Evolutionary conservation across 2,888 invertebrate genomes (phyloP), one percentile per base, ranked within the genome.

Genomic region (Globia sparganii): DNA sequence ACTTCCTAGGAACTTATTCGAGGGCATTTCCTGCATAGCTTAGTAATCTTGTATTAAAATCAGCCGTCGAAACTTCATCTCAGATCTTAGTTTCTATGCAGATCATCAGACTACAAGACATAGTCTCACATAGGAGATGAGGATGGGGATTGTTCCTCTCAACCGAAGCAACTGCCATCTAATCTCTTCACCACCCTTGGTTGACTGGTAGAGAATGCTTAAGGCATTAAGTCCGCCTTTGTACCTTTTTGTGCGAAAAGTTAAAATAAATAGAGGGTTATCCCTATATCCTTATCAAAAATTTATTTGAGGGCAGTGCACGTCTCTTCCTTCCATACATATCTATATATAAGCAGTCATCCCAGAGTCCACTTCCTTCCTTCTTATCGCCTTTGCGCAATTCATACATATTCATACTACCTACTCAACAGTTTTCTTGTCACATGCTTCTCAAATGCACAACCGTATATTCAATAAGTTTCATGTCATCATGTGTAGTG

Each of bases 1-100:
- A 67, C 62, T 80, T 83, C 72, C 79, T 79, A 56, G 13, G 49
- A 59, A 40, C 40, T 15, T 46, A 43, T 66, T 59, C 21, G 58
- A 74, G 58, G 34, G 43, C 68, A 53, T 61, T 66, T 69, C 68
- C 58, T 72, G 71, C 34, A 68, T 53, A 46, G 28, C 46, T 74
- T 31, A 58, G 25, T 25, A 21, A 74, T 69, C 28, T 49, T 49
- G 28, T 28, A 40, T 49, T 59, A 25, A 58, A 70, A 53, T 53
- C 18, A 18, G 1, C 0, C 15, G 15, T 69, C n/a, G 9, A 61
- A 31, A 59, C 18, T 34, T 65, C 4, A 43, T 34, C 43, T 73
- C 15, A 25, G 21, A 43, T 53, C 25, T 69, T 43, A 31, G 31
- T 61, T 69, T 43, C 18, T 37, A 37, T 31, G 37, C 11, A 28